phyloP scores from a whole-genome alignment of 2,113 vertebrate genomes.

The Sminthopsis crassicaudata region DNA sequence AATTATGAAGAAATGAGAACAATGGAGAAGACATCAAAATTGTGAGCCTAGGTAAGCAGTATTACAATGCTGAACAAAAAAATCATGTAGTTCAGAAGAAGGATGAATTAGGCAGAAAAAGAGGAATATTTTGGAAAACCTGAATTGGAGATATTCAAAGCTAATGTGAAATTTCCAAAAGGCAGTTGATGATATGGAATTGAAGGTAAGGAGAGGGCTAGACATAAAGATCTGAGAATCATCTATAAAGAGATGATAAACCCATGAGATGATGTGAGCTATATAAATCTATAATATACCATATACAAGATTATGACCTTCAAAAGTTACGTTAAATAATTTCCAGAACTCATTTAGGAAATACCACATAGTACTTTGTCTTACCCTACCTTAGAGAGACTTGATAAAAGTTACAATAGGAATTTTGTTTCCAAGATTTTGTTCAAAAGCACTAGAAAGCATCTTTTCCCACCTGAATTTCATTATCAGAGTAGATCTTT shows the following conservation, averaged over 20 bases:
- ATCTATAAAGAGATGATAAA: neutral
- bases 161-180: neutral
- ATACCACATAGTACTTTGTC: neutral
- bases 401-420: neutral
- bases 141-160: neutral
- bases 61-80: neutral
- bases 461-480: neutral
- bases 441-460: neutral
- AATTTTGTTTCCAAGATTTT: neutral
- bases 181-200: neutral
- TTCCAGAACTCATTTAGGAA: neutral
- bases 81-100: neutral
- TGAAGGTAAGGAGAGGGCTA: neutral
- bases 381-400: neutral
- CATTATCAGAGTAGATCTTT: neutral
- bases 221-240: neutral
- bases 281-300: neutral
- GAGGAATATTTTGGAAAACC: neutral
- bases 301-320: neutral
- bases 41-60: neutral
- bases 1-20: neutral
- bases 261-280: neutral
- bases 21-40: neutral
- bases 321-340: neutral
- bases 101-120: neutral